phyloP scores from a whole-genome alignment of 2,797 vertebrate genomes.

The Morelia viridis region DNA sequence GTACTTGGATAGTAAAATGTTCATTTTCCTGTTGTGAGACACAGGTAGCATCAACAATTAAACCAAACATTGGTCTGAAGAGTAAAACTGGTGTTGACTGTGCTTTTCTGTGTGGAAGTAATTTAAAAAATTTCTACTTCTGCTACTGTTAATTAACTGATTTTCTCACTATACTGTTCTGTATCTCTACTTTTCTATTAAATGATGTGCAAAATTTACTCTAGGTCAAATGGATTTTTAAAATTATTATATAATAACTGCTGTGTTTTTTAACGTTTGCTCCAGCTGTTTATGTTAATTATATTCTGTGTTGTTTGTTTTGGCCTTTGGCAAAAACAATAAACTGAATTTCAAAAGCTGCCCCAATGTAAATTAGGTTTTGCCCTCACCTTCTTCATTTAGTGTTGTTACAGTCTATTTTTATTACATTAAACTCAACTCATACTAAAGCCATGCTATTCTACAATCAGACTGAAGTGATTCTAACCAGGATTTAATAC shows the following conservation, averaged over 20 bases:
- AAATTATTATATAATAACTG: slow-evolving; percentile 9
- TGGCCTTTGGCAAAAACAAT: slow-evolving; percentile 4
- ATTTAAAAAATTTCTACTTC: not conserved
- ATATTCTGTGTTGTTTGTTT: not conserved
- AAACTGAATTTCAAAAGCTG: not conserved
- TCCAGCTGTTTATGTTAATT: not conserved
- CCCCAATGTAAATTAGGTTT: not conserved
- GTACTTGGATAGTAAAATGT: not conserved
- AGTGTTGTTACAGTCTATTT: not conserved
- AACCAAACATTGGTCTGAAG: not conserved
- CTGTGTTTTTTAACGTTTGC: not conserved
- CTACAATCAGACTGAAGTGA: not conserved
- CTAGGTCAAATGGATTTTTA: not conserved
- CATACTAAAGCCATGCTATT: not conserved
- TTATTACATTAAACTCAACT: not conserved
- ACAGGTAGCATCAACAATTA: not conserved
- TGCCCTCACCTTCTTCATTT: not conserved
- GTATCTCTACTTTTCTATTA: not conserved
- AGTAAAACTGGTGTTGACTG: not conserved
- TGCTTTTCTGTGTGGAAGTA: not conserved
- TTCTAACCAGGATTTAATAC: not conserved
- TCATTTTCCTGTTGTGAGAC: not conserved
- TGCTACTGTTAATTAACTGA: not conserved
- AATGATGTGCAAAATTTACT: not conserved
- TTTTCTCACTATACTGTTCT: not conserved